Evolutionary conservation across 2,888 invertebrate species (phyloP).

Genomic region (Heliconius aoede): DNA sequence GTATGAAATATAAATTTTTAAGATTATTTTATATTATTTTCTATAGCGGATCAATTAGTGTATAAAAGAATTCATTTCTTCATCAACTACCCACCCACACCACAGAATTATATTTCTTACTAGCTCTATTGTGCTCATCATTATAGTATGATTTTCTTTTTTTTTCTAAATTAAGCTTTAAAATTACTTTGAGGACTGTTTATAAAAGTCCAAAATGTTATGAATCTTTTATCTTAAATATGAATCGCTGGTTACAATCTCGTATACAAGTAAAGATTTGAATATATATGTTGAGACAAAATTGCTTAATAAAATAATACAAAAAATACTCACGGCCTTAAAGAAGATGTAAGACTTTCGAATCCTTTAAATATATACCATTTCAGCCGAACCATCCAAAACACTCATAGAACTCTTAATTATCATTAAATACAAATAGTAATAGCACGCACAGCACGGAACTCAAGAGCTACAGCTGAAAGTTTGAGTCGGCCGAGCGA

Average conservation of each 20-base stretch:
- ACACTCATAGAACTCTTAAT: slow-evolving; percentile 42
- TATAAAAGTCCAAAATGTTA: background rate
- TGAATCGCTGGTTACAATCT: background rate
- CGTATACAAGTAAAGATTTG: too few species aligned
- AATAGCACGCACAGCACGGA: slow-evolving; percentile 63
- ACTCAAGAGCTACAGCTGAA: slow-evolving; percentile 65
- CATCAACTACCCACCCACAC: background rate
- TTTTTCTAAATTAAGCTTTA: background rate
- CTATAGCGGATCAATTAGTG: background rate
- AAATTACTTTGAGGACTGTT: background rate
- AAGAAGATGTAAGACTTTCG: slow-evolving; percentile 31
- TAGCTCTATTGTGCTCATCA: too few species aligned
- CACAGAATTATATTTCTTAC: too few species aligned
- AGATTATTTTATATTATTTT: background rate
- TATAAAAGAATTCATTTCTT: background rate
- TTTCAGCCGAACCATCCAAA: slow-evolving; percentile 31
- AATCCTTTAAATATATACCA: slow-evolving; percentile 44
- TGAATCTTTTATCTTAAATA: background rate
- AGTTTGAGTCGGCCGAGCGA: slow-evolving; percentile 69
- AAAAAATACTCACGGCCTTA: slow-evolving; percentile 43
- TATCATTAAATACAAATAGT: slow-evolving; percentile 31
- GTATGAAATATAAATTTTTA: background rate
- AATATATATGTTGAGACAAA: background rate
- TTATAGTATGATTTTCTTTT: background rate
- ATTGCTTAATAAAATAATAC: background rate